Base-by-base conservation (phyloP, 1,140 invertebrate species). In the Drosophila erecta region DNA sequence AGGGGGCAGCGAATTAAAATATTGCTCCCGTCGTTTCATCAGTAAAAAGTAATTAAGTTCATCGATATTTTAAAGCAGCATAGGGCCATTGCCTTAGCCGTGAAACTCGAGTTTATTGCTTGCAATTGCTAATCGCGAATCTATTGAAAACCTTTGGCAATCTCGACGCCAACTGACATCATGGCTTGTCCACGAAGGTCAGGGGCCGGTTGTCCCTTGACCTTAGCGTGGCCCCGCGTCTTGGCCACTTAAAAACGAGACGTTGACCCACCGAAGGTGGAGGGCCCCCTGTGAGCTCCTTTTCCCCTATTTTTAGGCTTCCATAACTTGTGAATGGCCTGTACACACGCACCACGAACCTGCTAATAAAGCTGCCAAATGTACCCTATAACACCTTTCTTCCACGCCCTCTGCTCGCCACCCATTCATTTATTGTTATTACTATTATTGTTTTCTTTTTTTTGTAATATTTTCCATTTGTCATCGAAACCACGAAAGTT, bases 401-500 rank as follows among this genome's bases (percentile, higher is more conserved):
- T 47, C 27, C 8, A 14, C 44, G 5, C 15, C 30, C 49, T 12
- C 3, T 0, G 11, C 10, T 8, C 6, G 4, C 51, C 30, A 14
- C 2, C 5, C 7, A 5, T 4, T 27, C 49, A 49, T 73, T 74
- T 71, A 71, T 71, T 77, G 37, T 55, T 59, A 57, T 76, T 65
- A 47, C 30, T 46, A 47, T 59, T 73, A 72, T 33, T 76, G 12
- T 71, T 37, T n/a, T 51, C 40, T 14, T 57, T 33, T 37, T 55
- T 51, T 58, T 43, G 37, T 1, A 38, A 11, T 50, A 51, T 60
- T 56, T 64, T 50, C 56, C 33, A 38, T 40, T 61, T 76, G 65
- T 49, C 64, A 60, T 56, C 55, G 24, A 24, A 24, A 69, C 44
- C 37, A 60, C 81, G 70, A 86, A 75, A 71, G 57, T 87, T 86